Percentiles rank a stretch among this genome's conserved stretches.
phyloP scores from a whole-genome alignment of 2,113 vertebrate genomes.

The Lampris incognitus region DNA sequence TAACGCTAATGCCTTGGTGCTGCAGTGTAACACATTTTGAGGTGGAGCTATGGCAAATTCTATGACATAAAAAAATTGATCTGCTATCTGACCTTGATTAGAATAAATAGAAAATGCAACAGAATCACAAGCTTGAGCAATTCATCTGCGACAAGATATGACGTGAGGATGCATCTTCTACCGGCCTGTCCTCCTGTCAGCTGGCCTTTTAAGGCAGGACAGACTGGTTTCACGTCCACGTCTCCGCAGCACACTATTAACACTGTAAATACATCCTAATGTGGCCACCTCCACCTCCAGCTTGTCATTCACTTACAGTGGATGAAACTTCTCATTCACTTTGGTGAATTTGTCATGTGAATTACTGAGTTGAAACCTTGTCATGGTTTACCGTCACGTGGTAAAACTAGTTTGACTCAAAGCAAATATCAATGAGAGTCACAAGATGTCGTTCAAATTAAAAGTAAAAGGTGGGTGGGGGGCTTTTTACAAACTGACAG shows the following conservation, averaged over 20 bases:
- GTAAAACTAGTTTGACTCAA: too few species aligned
- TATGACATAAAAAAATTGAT: not conserved
- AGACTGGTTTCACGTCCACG: slow-evolving; percentile 71
- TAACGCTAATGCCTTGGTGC: too few species aligned
- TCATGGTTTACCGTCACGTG: too few species aligned
- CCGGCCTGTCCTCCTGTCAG: not conserved
- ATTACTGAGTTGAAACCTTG: too few species aligned
- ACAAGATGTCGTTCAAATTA: not conserved
- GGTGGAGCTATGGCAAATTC: too few species aligned
- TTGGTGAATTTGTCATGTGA: too few species aligned
- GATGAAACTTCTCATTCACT: too few species aligned
- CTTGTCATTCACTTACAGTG: too few species aligned
- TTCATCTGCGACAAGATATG: slow-evolving; percentile 36
- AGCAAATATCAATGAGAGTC: not conserved
- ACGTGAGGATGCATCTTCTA: not conserved
- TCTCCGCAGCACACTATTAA: slow-evolving; percentile 24
- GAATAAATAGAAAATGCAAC: not conserved
- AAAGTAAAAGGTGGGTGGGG: not conserved
- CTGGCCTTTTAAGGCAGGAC: slow-evolving; percentile 52
- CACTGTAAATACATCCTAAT: not conserved
- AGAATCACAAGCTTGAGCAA: slow-evolving; percentile 36
- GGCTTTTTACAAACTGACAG: not conserved
- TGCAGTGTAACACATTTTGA: too few species aligned
- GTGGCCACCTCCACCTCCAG: not conserved
- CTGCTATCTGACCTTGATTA: slow-evolving; percentile 32